Evolutionary conservation across 2,888 invertebrate genomes (phyloP).

Genomic region (Sphaeridia pumilis): DNA sequence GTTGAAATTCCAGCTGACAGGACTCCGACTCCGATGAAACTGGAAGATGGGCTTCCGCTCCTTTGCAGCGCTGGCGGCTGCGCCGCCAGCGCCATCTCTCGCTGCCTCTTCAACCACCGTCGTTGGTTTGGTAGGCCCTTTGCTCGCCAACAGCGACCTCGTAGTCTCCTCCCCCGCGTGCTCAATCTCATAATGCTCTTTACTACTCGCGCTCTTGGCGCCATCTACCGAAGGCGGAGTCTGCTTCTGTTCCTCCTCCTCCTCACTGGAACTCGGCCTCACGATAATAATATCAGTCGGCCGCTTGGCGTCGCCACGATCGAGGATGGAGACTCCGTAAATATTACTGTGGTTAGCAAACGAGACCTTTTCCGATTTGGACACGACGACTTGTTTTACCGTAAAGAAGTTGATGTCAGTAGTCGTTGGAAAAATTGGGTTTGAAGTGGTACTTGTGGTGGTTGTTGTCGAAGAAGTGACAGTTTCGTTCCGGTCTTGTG

Average conservation of each 20-base stretch:
- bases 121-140: neutral
- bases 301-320: neutral
- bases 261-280: neutral
- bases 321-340: constrained; percentile 6
- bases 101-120: neutral
- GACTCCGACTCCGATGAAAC: constrained; percentile 22
- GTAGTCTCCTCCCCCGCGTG: too few species aligned
- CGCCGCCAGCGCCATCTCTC: neutral
- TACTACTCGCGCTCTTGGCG: too few species aligned
- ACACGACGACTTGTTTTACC: constrained; percentile 14
- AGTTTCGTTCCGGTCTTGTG: neutral
- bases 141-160: too few species aligned
- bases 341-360: constrained; percentile 17
- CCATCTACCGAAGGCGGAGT: too few species aligned
- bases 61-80: neutral
- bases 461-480: constrained; percentile 12
- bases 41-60: constrained; percentile 12
- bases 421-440: neutral
- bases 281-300: neutral
- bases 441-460: constrained; percentile 19
- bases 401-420: constrained; percentile 12
- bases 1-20: constrained; percentile 13
- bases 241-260: neutral
- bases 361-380: constrained; percentile 16
- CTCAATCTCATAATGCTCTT: too few species aligned